phyloP scores from a whole-genome alignment of 2,888 invertebrate species.

The Caenorhabditis sinica region DNA sequence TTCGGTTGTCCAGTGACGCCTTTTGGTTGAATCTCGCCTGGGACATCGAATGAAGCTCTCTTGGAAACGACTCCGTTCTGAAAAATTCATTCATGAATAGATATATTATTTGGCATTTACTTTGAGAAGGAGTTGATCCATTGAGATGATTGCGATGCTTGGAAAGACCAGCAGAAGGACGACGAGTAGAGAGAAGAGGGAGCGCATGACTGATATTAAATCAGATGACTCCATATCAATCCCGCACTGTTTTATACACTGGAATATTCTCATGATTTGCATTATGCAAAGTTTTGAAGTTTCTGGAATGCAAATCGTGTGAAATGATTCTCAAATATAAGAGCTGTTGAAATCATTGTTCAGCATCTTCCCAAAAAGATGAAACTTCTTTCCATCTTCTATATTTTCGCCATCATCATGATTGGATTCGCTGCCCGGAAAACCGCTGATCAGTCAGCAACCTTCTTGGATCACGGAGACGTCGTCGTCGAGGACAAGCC shows the following conservation, averaged over 20 bases:
- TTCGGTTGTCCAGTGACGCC: constrained; percentile 41
- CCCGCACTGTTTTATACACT: not conserved
- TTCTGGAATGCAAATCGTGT: constrained; percentile 21
- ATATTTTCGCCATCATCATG: constrained; percentile 4
- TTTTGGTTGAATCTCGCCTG: constrained; percentile 25
- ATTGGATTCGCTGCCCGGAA: not conserved
- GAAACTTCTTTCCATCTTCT: constrained; percentile 1
- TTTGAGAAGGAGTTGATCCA: not conserved
- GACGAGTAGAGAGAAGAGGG: not conserved
- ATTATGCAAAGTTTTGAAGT: constrained; percentile 11
- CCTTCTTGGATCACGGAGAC: constrained; percentile 26
- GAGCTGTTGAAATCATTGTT: not conserved
- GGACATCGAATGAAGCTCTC: constrained; percentile 23
- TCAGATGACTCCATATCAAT: not conserved
- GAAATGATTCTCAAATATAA: constrained; percentile 2
- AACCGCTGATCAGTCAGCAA: not conserved
- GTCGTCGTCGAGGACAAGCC: constrained; percentile 11
- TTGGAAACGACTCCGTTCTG: constrained; percentile 1
- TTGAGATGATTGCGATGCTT: not conserved
- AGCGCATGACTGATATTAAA: constrained; percentile 7
- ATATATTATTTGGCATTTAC: not conserved
- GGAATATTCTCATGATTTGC: constrained; percentile 12
- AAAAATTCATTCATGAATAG: not conserved
- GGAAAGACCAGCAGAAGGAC: not conserved
- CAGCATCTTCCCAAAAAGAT: constrained; percentile 1